Percentiles rank a stretch among this genome's conserved stretches.
phyloP scores from a whole-genome alignment of 2,113 vertebrate genomes.

The Ctenomys sociabilis region DNA sequence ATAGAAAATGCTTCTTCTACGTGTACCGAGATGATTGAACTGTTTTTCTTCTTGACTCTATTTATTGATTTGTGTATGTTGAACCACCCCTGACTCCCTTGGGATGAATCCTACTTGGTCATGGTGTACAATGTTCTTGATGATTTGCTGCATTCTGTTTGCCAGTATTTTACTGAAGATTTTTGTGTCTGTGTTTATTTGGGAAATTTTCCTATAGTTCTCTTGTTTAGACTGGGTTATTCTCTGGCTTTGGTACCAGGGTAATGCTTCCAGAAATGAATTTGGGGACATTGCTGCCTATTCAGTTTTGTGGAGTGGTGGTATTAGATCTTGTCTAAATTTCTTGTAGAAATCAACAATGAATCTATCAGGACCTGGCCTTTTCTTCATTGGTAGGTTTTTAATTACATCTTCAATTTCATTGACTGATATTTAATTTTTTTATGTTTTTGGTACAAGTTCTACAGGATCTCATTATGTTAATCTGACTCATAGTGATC shows the following conservation, averaged over 20 bases:
- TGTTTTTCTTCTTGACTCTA: background rate
- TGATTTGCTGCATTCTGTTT: background rate
- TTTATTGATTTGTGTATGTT: background rate
- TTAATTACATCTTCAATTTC: background rate
- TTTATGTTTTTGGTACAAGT: background rate
- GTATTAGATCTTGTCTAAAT: background rate
- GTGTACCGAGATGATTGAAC: background rate
- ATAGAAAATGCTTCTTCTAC: too few relatives aligned
- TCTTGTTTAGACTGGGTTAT: background rate
- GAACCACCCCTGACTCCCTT: background rate
- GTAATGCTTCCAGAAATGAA: background rate
- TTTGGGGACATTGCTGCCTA: background rate
- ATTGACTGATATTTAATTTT: background rate
- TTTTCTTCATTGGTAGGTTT: background rate
- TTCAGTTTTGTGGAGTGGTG: background rate
- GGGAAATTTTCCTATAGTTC: background rate
- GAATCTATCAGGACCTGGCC: background rate
- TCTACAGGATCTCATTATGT: too few relatives aligned
- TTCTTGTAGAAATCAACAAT: background rate
- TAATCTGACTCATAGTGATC: too few relatives aligned
- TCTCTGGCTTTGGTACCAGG: background rate
- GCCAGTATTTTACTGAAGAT: background rate
- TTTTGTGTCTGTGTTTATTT: background rate
- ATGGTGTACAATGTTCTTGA: background rate
- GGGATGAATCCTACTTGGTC: background rate